phyloP scores from a whole-genome alignment of 1,140 invertebrate genomes.

The Agraylea sexmaculata region DNA sequence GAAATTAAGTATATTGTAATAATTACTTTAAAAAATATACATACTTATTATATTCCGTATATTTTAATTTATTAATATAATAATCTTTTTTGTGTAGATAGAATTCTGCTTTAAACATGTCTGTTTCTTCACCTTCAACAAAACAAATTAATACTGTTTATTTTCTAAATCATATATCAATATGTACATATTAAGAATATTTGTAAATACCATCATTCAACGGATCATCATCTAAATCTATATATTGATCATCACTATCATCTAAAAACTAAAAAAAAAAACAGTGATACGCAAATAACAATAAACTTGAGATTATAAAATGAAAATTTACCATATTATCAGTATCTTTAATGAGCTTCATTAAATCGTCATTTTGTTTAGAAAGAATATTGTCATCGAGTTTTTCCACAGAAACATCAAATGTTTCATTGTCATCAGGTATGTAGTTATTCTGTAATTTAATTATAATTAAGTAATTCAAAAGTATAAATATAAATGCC shows the following conservation, averaged over 20 bases:
- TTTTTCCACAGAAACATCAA: constrained; percentile 34
- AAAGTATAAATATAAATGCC: background rate
- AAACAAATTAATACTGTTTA: constrained; percentile 13
- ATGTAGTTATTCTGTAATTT: constrained; percentile 26
- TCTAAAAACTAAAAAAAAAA: constrained; percentile 32
- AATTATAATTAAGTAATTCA: background rate
- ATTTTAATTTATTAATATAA: constrained; percentile 83
- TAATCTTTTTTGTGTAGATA: constrained; percentile 78
- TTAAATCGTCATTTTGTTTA: constrained; percentile 43
- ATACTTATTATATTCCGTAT: constrained; percentile 57
- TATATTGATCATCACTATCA: constrained; percentile 32
- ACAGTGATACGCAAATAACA: constrained; percentile 18
- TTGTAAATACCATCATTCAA: constrained; percentile 7
- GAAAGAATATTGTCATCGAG: constrained; percentile 37
- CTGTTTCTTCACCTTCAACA: constrained; percentile 36
- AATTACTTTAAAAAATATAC: constrained; percentile 23
- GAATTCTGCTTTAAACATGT: constrained; percentile 59
- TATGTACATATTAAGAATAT: constrained; percentile 4
- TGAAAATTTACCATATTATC: constrained; percentile 41
- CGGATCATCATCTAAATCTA: constrained; percentile 30
- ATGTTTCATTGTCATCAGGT: constrained; percentile 38
- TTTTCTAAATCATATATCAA: constrained; percentile 8
- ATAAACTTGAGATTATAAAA: constrained; percentile 10
- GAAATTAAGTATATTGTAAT: constrained; percentile 7
- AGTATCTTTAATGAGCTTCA: constrained; percentile 47